Base-by-base conservation (phyloP, 2,113 vertebrate genomes). In the Marmota monax region DNA sequence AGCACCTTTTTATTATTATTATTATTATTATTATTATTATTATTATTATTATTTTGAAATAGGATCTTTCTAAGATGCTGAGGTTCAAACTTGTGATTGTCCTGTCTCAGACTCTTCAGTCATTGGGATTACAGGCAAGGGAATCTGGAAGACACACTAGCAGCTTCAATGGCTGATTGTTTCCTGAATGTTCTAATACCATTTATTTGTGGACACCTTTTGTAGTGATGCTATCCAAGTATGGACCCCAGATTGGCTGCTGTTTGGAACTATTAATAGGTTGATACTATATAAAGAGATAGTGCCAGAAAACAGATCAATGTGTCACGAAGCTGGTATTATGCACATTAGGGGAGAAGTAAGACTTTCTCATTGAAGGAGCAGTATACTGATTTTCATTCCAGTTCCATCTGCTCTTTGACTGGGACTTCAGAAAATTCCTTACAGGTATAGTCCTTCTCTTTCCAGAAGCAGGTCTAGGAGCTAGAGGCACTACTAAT, bases 181-280 rank as follows among this genome's bases (percentile, higher is more conserved):
- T 98, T 98, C 82, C 93, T 88, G 22, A 96, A 93, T 12, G 77
- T 96, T 80, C 98, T 96, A 25, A 85, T 90, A 61, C 84, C 83
- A 85, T 95, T 76, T 95, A 98, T 95, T 97, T 98, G 84, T 95
- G 91, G 61, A 84, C 95, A 20, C 13, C 92, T 94, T 95, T 51
- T 45, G 91, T 93, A 98, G 74, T 32, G 61, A 79, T 7, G 17
- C 23, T 61, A 9, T 80, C 39, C 8, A 76, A 25, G n/a, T 45
- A 13, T 76, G 39, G 34, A 93, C 17, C 34, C 42, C n/a, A 76
- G 56, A 87, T 37, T 78, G 63, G 23, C 13, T 51, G 8, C 10
- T 87, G 65, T 27, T 39, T 84, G 14, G 72, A 67, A 87, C 0
- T 73, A 4, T 27, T 65, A 84, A 76, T 11, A 77, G 2, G 79